Base-by-base conservation (phyloP, 2,888 invertebrate genomes). In the Stenoptilia bipunctidactyla region DNA sequence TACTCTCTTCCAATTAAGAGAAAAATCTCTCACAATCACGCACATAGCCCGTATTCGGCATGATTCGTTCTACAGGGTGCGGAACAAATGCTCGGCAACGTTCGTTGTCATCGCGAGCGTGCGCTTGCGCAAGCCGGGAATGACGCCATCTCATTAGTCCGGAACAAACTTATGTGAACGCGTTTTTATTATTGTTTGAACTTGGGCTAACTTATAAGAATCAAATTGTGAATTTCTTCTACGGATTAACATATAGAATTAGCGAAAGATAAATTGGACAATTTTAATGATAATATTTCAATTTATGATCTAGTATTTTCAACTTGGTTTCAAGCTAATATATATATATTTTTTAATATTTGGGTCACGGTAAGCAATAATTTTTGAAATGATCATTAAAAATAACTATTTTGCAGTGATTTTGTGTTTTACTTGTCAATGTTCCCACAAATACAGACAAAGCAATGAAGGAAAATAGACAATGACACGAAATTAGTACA, bases 21-120 rank as follows among this genome's bases (percentile, higher is more conserved):
- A 57, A 64, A 58, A 65, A 58, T 61, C 64, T 57, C 62, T 61
- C 59, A 52, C 46, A 58, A 58, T 66, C 69, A 71, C 58, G 58
- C 56, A 55, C 51, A 54, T 52, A 55, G 58, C 58, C 68, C 67
- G 70, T 75, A 71, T 75, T 73, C 66, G 71, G 72, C 52, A 55
- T 61, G 60, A 80, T 82, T 82, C 61, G 79, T 77, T 77, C 66
- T 74, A 46, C 39, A 37, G 42, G 61, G 61, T 58, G 69, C 79
- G 69, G 66, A 53, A 62, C 73, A 64, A 80, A 82, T 73, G 30
- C n/a, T 9, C 30, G 30, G n/a, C 30, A 30, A 30, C 30, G 30
- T 12, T 30, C 30, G 30, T 12, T 30, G 30, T 30, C 30, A 30
- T n/a, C 30, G 30, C 30, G 30, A 30, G 30, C 30, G 61, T 45